phyloP scores from a whole-genome alignment of 2,888 invertebrate species.

The Oligia fasciuncula region DNA sequence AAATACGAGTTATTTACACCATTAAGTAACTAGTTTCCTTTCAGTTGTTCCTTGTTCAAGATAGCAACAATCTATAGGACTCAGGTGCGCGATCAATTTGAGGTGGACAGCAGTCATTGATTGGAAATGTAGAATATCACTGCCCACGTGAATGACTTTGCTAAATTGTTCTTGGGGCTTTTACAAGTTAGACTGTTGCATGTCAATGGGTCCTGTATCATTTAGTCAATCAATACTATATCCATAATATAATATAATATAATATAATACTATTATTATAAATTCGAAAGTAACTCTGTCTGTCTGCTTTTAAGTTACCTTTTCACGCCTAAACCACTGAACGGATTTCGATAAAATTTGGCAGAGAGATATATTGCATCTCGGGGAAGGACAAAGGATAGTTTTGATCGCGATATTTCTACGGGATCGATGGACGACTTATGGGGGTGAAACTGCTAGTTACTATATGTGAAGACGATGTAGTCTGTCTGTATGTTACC shows the following conservation, averaged over 20 bases:
- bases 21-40: constrained; percentile 44
- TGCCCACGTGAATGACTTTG: constrained; percentile 5
- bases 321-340: no score
- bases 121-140: constrained; percentile 43
- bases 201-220: background rate
- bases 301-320: no score
- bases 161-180: background rate
- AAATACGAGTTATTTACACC: constrained; percentile 46
- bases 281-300: no score
- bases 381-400: no score
- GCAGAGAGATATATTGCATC: no score
- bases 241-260: no score
- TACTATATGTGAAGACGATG: no score
- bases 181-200: constrained; percentile 1
- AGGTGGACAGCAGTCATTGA: constrained; percentile 31
- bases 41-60: constrained; percentile 52
- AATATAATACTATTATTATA: background rate
- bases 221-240: background rate
- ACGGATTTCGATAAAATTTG: no score
- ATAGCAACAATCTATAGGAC: constrained; percentile 48
- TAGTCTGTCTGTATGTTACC: background rate
- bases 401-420: no score
- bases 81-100: constrained; percentile 47
- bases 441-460: no score
- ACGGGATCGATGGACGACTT: no score